Evolutionary conservation across 2,113 vertebrate genomes (phyloP), one percentile per base, ranked within the genome.

Genomic region (Ursus arctos): DNA sequence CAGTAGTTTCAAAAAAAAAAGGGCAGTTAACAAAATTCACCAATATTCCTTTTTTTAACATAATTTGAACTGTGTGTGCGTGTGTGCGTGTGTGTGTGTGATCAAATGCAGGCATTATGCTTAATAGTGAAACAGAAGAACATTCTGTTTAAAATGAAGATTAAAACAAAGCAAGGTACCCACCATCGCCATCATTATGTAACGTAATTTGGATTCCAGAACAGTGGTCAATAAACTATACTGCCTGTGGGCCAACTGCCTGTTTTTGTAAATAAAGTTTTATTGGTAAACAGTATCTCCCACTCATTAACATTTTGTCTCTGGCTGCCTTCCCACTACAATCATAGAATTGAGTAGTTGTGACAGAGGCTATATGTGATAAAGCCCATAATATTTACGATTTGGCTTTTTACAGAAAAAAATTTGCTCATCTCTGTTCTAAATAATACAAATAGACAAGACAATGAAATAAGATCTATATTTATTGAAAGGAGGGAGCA

Each of bases 81-180:
- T 69, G 40, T 76, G 36, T 61, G 59, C 26, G 59, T 61, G 4
- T 74, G 1, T 96, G 4, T 88, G 87, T 77, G 59, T 93, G 63
- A 93, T 88, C 4, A 57, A 90, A 93, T 80, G 55, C 72, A 1
- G 55, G 28, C 79, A 72, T 63, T 40, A 53, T 71, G 24, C 16
- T 88, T 61, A 65, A 61, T 92, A 82, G 11, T 71, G 84, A 89
- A 93, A 91, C 67, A 31, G 7, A 69, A 79, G 12, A 90, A 77
- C 18, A 89, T 95, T 57, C 24, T 86, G 47, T 94, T 91, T 90
- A 57, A 94, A 96, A 31, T 74, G 43, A 80, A 74, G 36, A 91
- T 65, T 72, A 65, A 94, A 82, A 81, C 49, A 93, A 82, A 51
- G 59, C 21, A 55, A 71, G 10, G n/a, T 61, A 47, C 65, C 26